Evolutionary conservation across 2,797 vertebrate genomes (phyloP).

Genomic region (Picus viridis): DNA sequence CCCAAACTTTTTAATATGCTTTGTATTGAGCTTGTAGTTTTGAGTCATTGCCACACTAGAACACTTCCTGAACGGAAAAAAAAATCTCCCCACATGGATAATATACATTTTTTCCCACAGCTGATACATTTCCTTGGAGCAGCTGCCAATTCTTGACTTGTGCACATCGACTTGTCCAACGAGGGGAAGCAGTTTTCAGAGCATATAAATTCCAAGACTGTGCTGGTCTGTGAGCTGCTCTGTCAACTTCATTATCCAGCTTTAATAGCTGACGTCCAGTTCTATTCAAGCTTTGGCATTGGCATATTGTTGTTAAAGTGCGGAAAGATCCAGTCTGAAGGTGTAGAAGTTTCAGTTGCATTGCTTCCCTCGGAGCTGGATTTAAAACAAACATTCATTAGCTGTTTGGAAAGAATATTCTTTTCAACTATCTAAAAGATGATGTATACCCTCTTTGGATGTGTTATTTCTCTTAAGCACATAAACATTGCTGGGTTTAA

Average conservation of each 20-base stretch:
- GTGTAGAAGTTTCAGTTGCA: slow-evolving; percentile 69
- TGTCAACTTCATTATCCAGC: neutral
- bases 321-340: slow-evolving; percentile 36
- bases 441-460: neutral
- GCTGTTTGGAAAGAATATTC: neutral
- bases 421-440: neutral
- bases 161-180: neutral
- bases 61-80: neutral
- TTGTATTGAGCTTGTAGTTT: slow-evolving; percentile 6
- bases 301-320: neutral
- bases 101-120: neutral
- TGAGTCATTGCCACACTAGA: neutral
- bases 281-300: slow-evolving; percentile 5
- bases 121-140: neutral
- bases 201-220: neutral
- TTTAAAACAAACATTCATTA: slow-evolving; percentile 31
- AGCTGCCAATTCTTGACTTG: neutral
- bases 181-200: neutral
- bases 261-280: neutral
- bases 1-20: slow-evolving; percentile 20
- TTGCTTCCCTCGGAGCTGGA: slow-evolving; percentile 63
- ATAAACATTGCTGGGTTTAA: neutral
- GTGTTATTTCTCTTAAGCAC: neutral
- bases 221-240: neutral
- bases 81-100: neutral